Base-by-base conservation (phyloP, 2,113 vertebrate genomes). In the Lonchura striata region DNA sequence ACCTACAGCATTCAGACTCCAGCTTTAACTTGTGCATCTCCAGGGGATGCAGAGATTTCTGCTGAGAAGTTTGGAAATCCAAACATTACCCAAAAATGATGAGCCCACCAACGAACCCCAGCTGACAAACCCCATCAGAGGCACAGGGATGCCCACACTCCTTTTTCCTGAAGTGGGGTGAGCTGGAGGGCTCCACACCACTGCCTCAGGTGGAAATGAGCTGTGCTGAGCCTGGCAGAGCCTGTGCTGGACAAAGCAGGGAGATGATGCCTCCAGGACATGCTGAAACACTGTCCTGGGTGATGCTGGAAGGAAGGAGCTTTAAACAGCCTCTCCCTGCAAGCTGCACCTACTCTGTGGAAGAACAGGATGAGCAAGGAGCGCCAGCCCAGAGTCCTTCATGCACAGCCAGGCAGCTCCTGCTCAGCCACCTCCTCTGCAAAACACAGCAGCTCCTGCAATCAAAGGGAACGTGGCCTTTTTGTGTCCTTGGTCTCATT, bases 401-500 rank as follows among this genome's bases (percentile, higher is more conserved):
- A 39, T 7, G 23, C 53, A 64, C 82, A 85, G 61, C 63, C 24
- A 18, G 71, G 70, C 82, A 54, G 72, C 74, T 91, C 54, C 82
- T 83, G 79, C 85, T 84, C 92, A 71, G 86, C 65, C 72, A 63
- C 64, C 59, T 81, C 77, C 86, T 70, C 81, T 87, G 88, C 85
- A 90, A 91, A 93, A 50, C n/a, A 47, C 68, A 4, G 70, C 77
- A 77, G 50, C 37, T 94, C 79, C 53, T n/a, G 56, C 72, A 47
- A 78, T 88, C 84, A 81, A 81, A 95, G 49, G 30, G 82, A 96
- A 60, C 7, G 4, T 23, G 71, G 93, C 72, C 88, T 86, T 79
- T 68, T 91, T 71, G 44, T 94, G 95, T 96, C 95, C 94, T 96
- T 96, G 94, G 88, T 93, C 93, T 93, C 76, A 82, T 93, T 94